Evolutionary conservation across 2,888 invertebrate species (phyloP), one percentile per base, ranked within the genome.

Genomic region (Pegoplata infirma): DNA sequence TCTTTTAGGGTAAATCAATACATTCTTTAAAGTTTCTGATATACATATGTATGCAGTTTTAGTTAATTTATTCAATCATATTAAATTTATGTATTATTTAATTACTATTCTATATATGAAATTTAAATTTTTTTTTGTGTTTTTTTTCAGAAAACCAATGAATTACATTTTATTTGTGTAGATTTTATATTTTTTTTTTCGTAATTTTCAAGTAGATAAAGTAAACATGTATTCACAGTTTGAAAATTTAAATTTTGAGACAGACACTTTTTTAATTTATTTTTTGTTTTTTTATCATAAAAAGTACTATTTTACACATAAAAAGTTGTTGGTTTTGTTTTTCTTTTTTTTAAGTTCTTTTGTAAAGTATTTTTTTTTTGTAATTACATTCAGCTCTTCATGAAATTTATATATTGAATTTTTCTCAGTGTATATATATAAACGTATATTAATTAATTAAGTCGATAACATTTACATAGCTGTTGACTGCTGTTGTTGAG

Each of bases 181-280:
- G 64, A 68, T 64, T 59, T 74, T 49, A 36, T 64, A 6, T 55
- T 61, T 14, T 23, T 17, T 12, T 51, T 59, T 47, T 19, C 23
- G 5, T 44, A 44, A 23, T 66, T 72, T 36, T 17, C 46, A 21
- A 79, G 79, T 79, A 75, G 71, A 79, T 79, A 79, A 79, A 79
- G 79, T 79, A 79, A 75, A 79, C 71, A 79, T 64, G 47, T 79
- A 78, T 75, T 75, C 71, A 79, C 75, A 79, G 75, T 72, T 79
- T 67, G 61, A 10, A 61, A 59, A 67, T 71, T n/a, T 28, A 58
- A 69, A 44, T 76, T 28, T 76, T 69, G 75, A 63, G 56, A 76
- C 68, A 69, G 28, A 63, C 49, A 58, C 28, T 32, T 36, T 28
- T 16, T 47, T 46, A 32, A 21, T 21, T 51, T n/a, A n/a, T 55